Percentiles rank a stretch among this genome's conserved stretches.
These are phyloP conservation scores for Acanthoscelides obtectus DNA, from an alignment of 2,888 invertebrate genomes.

Conservation along the genomic window DNA sequence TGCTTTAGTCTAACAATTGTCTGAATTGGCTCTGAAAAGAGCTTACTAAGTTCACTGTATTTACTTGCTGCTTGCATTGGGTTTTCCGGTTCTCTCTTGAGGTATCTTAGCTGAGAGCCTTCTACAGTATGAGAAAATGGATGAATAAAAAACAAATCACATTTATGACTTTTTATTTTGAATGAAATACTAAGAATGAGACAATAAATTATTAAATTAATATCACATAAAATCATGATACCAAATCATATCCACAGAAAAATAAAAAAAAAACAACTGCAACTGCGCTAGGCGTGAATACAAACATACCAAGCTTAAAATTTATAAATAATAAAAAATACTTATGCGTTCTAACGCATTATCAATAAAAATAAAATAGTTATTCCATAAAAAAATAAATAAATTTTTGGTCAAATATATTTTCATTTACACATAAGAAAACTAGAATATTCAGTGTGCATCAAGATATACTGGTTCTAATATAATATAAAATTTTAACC, in stretches of 20 bases:
- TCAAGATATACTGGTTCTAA: background rate
- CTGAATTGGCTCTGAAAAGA: too few relatives aligned
- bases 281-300: background rate
- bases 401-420: conserved; percentile 27
- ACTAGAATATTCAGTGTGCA: conserved; percentile 1
- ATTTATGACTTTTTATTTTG: conserved; percentile 14
- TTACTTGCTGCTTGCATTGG: too few relatives aligned
- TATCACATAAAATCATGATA: conserved; percentile 26
- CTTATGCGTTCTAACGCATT: conserved; percentile 13
- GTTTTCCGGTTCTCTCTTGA: too few relatives aligned
- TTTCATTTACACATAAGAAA: conserved; percentile 16
- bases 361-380: conserved; percentile 17
- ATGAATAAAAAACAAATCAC: background rate
- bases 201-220: conserved; percentile 31
- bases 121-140: too few relatives aligned
- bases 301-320: background rate
- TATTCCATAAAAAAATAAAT: conserved; percentile 26
- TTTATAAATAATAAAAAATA: conserved; percentile 20
- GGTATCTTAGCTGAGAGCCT: too few relatives aligned
- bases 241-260: background rate
- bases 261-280: background rate
- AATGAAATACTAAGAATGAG: conserved; percentile 12
- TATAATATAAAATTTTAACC: too few relatives aligned
- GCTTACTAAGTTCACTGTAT: too few relatives aligned
- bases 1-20: too few relatives aligned